Conservation (phyloP, 2,888 invertebrate species). For the Salticus scenicus region DNA sequence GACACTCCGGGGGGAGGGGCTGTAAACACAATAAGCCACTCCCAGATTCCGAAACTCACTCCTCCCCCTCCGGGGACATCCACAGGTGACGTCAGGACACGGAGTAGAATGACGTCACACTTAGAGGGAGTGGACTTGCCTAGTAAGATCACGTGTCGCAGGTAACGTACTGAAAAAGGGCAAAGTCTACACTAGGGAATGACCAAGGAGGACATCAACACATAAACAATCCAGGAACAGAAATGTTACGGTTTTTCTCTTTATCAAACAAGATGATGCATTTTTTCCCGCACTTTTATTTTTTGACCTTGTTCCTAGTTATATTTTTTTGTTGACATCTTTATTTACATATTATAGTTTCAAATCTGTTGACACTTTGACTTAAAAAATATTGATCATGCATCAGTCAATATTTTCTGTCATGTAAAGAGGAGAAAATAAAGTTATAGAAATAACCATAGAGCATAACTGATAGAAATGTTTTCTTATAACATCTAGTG, state of each 20-base stretch:
- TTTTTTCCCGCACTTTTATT: no score
- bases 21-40: conserved; percentile 17
- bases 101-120: conserved; percentile 47
- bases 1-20: conserved; percentile 50
- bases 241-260: neutral
- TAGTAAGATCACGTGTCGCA: conserved; percentile 39
- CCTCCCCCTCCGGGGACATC: conserved; percentile 61
- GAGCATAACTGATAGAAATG: no score
- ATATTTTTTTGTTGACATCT: no score
- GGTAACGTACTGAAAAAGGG: neutral
- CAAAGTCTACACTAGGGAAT: neutral
- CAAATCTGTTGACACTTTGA: no score
- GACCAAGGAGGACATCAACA: neutral
- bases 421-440: no score
- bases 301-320: no score
- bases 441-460: no score
- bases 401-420: no score
- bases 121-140: conserved; percentile 34
- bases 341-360: no score
- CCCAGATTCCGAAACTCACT: conserved; percentile 37
- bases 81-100: conserved; percentile 61
- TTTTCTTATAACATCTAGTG: no score
- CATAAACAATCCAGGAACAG: neutral
- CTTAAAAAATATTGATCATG: no score
- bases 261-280: no score